phyloP scores from a whole-genome alignment of 1,140 invertebrate genomes.

The Trichonephila clavata region DNA sequence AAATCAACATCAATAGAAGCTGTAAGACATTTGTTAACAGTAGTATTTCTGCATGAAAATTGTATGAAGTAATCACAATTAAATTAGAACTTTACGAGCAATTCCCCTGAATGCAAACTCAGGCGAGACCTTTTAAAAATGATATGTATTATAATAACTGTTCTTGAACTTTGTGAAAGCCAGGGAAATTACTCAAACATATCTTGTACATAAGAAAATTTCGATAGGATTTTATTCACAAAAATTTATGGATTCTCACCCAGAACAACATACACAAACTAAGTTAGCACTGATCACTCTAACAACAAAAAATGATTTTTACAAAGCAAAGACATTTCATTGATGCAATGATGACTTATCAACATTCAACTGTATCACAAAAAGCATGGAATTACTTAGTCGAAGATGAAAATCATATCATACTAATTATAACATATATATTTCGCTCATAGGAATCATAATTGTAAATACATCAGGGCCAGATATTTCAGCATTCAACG shows the following conservation, averaged over 20 bases:
- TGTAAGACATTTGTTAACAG: too few species aligned
- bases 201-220: not conserved
- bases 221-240: not conserved
- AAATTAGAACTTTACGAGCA: too few species aligned
- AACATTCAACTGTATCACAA: constrained; percentile 4
- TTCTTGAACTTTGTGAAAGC: not conserved
- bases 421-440: not conserved
- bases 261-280: not conserved
- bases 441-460: not conserved
- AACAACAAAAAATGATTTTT: not conserved
- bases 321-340: not conserved
- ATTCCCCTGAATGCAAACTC: not conserved
- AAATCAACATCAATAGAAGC: too few species aligned
- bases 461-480: not conserved
- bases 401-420: not conserved
- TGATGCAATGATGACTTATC: not conserved
- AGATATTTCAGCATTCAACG: not conserved
- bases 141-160: not conserved
- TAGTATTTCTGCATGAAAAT: too few species aligned
- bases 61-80: too few species aligned
- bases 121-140: not conserved
- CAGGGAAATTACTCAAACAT: not conserved
- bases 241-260: not conserved
- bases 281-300: not conserved
- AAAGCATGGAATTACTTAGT: constrained; percentile 12